Evolutionary conservation across 2,113 vertebrate genomes (phyloP).

Genomic region (Zapornia atra): DNA sequence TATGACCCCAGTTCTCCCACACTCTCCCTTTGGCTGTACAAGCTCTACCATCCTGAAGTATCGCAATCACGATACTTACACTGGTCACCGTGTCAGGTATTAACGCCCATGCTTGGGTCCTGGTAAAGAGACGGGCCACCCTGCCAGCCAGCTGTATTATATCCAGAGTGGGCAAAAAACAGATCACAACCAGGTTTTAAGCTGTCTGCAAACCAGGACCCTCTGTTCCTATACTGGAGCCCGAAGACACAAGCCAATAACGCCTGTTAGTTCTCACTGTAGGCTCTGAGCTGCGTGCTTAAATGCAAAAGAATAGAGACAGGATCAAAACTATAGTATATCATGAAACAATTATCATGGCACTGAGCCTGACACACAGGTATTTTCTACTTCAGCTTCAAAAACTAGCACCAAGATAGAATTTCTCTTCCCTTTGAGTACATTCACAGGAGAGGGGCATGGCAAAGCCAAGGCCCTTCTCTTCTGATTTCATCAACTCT

Average conservation of each 20-base stretch:
- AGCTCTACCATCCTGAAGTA: background rate
- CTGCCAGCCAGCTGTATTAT: background rate
- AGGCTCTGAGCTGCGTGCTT: background rate
- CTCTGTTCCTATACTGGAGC: background rate
- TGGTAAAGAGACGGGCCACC: background rate
- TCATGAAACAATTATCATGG: background rate
- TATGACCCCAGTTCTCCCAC: accelerated
- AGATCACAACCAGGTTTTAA: background rate
- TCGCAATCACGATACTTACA: accelerated
- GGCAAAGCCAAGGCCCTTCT: background rate
- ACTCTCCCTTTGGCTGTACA: background rate
- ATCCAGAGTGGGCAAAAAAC: background rate
- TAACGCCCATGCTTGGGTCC: accelerated
- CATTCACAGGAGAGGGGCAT: background rate
- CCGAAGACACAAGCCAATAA: background rate
- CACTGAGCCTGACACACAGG: background rate
- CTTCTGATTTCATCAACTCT: background rate
- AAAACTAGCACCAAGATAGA: background rate
- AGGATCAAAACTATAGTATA: background rate
- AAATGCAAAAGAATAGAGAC: background rate
- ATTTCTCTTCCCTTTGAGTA: background rate
- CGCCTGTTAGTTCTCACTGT: accelerated
- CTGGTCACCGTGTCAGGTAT: accelerated
- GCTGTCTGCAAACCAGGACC: accelerated
- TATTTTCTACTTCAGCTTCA: background rate